A percentile compares a stretch with the other conserved stretches of the same genome.
Conservation (phyloP, 2,797 vertebrate species). For the Arctocebus calabarensis region DNA sequence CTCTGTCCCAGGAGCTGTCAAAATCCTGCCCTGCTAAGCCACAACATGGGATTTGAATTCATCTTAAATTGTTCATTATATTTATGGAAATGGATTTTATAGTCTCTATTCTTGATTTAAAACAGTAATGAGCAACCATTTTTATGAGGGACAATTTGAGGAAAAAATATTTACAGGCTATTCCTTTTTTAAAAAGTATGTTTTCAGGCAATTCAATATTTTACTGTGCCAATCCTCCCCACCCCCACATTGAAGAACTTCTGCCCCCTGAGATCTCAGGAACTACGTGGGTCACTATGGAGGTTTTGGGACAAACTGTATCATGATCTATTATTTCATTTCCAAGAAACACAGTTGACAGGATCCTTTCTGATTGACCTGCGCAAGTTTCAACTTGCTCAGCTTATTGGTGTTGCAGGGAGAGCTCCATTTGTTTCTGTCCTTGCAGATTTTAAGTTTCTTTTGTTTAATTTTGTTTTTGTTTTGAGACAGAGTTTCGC, state of each 20-base stretch:
- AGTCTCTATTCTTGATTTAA: slow-evolving; percentile 9
- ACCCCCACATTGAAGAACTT: background rate
- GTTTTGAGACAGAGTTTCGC: too few species aligned
- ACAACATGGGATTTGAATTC: background rate
- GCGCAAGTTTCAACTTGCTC: too few species aligned
- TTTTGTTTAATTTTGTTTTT: too few species aligned
- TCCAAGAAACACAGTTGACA: too few species aligned
- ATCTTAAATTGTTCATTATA: slow-evolving; percentile 5
- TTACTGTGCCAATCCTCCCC: background rate
- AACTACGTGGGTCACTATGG: background rate
- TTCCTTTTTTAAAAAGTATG: background rate
- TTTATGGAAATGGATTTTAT: background rate
- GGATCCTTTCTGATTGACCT: too few species aligned
- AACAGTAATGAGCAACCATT: slow-evolving; percentile 26
- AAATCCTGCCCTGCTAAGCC: background rate
- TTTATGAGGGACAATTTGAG: slow-evolving; percentile 11
- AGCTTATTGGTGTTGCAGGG: too few species aligned
- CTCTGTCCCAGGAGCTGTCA: background rate
- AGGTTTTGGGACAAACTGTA: too few species aligned
- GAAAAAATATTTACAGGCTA: background rate
- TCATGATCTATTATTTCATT: too few species aligned
- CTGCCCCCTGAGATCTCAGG: background rate
- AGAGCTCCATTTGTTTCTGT: too few species aligned
- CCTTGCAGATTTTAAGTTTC: too few species aligned
- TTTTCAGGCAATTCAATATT: background rate